Percentiles rank a stretch among this genome's conserved stretches.
These are phyloP conservation scores for Candoia aspera DNA, from an alignment of 2,113 vertebrate species.

Conservation along the genomic window DNA sequence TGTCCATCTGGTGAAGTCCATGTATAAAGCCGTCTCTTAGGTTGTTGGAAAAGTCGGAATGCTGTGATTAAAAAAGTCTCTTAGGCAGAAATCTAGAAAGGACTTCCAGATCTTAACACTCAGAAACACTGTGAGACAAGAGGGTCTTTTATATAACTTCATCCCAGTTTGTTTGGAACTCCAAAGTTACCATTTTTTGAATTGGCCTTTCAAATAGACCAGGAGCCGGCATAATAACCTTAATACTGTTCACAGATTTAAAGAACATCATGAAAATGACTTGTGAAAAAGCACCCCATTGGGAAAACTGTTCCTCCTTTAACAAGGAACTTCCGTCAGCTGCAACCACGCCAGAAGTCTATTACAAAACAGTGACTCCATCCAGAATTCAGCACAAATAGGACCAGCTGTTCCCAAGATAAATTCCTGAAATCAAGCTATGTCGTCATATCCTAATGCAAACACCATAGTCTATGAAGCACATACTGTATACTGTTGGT, in stretches of 20 bases:
- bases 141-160: not conserved
- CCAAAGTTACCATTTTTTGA: not conserved
- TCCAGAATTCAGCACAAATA: not conserved
- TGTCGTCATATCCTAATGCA: not conserved
- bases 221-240: not conserved
- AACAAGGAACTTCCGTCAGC: not conserved
- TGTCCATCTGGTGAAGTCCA: no score
- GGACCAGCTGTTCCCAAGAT: not conserved
- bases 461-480: not conserved
- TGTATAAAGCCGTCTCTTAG: no score
- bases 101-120: not conserved
- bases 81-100: not conserved
- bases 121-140: not conserved
- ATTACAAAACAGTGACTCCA: not conserved
- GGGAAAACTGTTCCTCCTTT: not conserved
- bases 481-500: not conserved
- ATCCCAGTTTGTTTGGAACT: not conserved
- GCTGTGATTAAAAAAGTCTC: not conserved
- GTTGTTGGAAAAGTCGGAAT: not conserved
- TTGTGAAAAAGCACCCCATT: not conserved
- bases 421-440: not conserved
- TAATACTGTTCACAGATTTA: not conserved
- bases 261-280: not conserved
- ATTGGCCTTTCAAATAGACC: not conserved
- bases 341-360: no score